Evolutionary conservation across 1,140 invertebrate genomes (phyloP), one percentile per base, ranked within the genome.

Genomic region (Coelopa frigida): DNA sequence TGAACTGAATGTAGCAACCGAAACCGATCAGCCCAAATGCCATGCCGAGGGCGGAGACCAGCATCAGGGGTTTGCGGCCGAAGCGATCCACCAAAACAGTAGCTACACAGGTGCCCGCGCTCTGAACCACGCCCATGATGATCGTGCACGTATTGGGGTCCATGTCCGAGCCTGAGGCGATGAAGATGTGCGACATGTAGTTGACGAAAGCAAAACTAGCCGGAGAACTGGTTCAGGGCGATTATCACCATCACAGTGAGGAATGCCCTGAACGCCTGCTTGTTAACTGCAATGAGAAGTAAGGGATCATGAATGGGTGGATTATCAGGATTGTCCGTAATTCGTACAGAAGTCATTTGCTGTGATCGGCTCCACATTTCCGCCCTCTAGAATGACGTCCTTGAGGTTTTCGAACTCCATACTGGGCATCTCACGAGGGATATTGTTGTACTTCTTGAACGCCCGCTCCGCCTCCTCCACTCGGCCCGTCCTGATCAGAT

Each of bases 171-270:
- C 80, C 79, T 0, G 84, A 77, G 0, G 74, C 72, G 3, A 63
- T 54, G 59, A 86, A 90, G 57, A 87, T 89, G n/a, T 71, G 70
- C 3, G 75, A 72, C 42, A 75, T 74, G 48, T 76, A 77, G 57
- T 73, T 76, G 15, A 76, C 66, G 17, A 77, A 73, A n/a, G 74
- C 75, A 23, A 76, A 69, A 42, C 72, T 71, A 0, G 36, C 75
- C 75, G 24, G 73, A 74, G 1, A 73, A 75, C 43, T 76, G 73
- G 55, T 75, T 59, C 0, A 58, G 54, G 26, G 49, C 11, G 3
- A 45, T 53, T 6, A 69, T 44, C 0, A 60, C 58, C 11, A 48
- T 10, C 2, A 59, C 51, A 4, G 52, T 50, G 0, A 42, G 46
- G 11, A 66, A 56, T 11, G 41, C 51, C 11, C 57, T 61, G 0